Evolutionary conservation across 2,797 vertebrate genomes (phyloP), one percentile per base, ranked within the genome.

Genomic region (Acridotheres tristis): DNA sequence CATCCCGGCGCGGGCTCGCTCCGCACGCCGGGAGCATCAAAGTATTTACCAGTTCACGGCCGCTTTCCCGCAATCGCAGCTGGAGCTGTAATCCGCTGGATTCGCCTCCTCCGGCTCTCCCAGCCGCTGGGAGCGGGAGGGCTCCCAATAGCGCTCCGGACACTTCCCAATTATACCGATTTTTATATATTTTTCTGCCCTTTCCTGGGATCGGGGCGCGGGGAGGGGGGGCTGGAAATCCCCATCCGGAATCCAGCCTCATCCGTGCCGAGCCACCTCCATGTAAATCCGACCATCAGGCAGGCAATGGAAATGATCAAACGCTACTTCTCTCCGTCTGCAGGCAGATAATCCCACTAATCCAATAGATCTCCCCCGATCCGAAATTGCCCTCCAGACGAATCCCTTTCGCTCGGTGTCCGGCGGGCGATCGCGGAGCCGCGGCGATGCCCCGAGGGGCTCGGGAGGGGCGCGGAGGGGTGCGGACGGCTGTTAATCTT

Each of bases 311-410:
- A 97, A 97, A 97, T 72, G 97, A 97, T 97, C 97, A 85, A 96
- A 98, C 97, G 97, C 96, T 97, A 97, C 97, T 98, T 97, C 98
- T 97, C 96, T 86, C 94, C 95, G 96, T 97, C 97, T 89, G 97
- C 97, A 94, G 97, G 97, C 98, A 97, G 97, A 98, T 98, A 98
- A 98, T 98, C 97, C 96, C 93, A 96, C 98, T 98, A 98, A 98
- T 98, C 98, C 99, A 98, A 97, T 93, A 96, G 94, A 84, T 97
- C 97, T 97, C 97, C 98, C 98, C 97, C 97, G 94, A 97, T 97
- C 94, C 96, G 94, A 96, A 98, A 97, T 97, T 96, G 97, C 98
- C 97, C 98, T 98, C 97, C 94, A 97, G 96, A 97, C 97, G 97
- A 97, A 97, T 97, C 96, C 97, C 93, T 74, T 88, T 43, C 36